Conservation (phyloP, 2,113 vertebrate genomes). For the Heloderma charlesbogerti region DNA sequence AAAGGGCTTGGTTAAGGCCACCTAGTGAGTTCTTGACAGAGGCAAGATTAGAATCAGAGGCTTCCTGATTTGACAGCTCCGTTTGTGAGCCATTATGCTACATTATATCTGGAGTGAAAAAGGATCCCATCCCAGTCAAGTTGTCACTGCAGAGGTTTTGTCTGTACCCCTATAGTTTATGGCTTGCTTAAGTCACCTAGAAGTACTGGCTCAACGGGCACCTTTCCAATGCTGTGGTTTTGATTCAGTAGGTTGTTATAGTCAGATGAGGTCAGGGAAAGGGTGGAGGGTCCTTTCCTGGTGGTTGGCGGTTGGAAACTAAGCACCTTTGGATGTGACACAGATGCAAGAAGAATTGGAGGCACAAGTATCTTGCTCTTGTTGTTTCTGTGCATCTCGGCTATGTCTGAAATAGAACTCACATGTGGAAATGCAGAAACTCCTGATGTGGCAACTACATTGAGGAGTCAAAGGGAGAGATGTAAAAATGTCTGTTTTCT, state of each 20-base stretch:
- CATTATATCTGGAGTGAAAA: neutral
- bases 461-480: neutral
- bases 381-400: too few species aligned
- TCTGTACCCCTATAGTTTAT: neutral
- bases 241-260: neutral
- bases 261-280: neutral
- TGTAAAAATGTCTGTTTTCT: neutral
- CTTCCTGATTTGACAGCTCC: neutral
- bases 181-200: too few species aligned
- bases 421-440: neutral
- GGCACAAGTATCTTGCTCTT: neutral
- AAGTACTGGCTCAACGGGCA: neutral
- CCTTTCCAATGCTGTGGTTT: neutral
- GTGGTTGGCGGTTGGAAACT: too few species aligned
- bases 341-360: neutral
- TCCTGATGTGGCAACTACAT: too few species aligned
- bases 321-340: neutral
- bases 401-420: neutral
- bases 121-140: too few species aligned
- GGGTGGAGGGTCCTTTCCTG: neutral
- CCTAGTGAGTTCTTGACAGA: neutral
- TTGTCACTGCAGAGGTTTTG: neutral
- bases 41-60: neutral
- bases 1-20: neutral
- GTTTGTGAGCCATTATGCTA: neutral